Conservation (phyloP, 1,140 invertebrate genomes). For the Ruditapes philippinarum region DNA sequence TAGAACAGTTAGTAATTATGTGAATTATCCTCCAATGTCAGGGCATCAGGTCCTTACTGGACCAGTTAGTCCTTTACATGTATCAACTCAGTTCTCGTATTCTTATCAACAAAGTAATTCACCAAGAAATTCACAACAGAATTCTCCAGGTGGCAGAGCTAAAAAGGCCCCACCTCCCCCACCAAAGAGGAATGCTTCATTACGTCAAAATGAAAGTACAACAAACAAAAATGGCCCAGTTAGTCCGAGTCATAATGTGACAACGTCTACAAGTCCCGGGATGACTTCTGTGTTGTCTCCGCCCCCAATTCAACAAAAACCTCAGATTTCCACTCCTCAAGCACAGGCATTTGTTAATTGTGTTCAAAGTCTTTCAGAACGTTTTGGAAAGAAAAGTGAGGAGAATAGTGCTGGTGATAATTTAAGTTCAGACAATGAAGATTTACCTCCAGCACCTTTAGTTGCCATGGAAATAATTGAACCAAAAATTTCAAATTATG, state of each 20-base stretch:
- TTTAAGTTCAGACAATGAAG: constrained; percentile 84
- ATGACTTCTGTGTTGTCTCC: constrained; percentile 44
- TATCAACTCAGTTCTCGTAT: constrained; percentile 70
- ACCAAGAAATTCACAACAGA: constrained; percentile 69
- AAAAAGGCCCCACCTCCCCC: constrained; percentile 91
- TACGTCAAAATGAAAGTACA: constrained; percentile 75
- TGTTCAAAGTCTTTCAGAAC: constrained; percentile 87
- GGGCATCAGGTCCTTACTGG: constrained; percentile 65
- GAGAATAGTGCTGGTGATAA: constrained; percentile 74
- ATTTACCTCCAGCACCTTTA: constrained; percentile 87
- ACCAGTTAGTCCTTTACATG: constrained; percentile 70
- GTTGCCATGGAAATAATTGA: constrained; percentile 85
- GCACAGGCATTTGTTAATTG: constrained; percentile 86
- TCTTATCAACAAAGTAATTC: constrained; percentile 59
- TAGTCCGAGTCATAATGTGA: constrained; percentile 14
- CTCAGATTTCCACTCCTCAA: constrained; percentile 71
- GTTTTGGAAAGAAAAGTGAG: constrained; percentile 84
- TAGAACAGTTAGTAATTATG: constrained; percentile 67
- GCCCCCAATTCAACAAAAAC: constrained; percentile 61
- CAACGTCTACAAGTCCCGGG: constrained; percentile 19
- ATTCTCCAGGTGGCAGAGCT: constrained; percentile 74
- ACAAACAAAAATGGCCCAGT: constrained; percentile 15
- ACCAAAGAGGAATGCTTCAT: constrained; percentile 91
- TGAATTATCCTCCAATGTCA: constrained; percentile 68
- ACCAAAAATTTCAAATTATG: constrained; percentile 84